Base-by-base conservation (phyloP, 2,797 vertebrate genomes). In the Lepilemur ruficaudatus region DNA sequence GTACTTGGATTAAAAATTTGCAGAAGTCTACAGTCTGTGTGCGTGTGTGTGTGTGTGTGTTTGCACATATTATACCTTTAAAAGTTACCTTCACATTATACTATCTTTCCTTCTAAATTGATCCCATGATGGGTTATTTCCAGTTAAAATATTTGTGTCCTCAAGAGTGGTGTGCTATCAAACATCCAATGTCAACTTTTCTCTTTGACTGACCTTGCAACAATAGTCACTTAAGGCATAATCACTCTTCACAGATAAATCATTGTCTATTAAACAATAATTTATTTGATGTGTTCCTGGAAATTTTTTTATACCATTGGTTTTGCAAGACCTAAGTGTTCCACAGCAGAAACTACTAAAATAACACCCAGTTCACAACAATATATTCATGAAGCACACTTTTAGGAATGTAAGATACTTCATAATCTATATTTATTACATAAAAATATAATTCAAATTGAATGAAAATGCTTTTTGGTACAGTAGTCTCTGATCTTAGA, bases 1-100 rank as follows among this genome's bases (percentile, higher is more conserved):
- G 12, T 87, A 65, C 46, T 81, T 93, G 82, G 65, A 89, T 94
- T 80, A 4, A 57, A 96, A 97, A 78, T 91, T 84, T 94, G 91
- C 67, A 90, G 67, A 69, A 72, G 52, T 94, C 57, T 67, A 80
- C 23, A 84, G 59, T 23, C 32, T 61, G 52, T 23, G 43, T 59
- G 59, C 11, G 43, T 69, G 28, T 43, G 28, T 41, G 28, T 84
- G 52, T 23, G 41, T 67, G 30, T 57, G 25, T n/a, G 30, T 82
- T 83, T 96, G 88, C 80, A 88, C 10, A 89, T 70, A 59, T 43
- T 35, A 46, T 25, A 82, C 57, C 90, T 94, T 95, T 82, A 95
- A 79, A 81, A 78, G 20, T 41, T 72, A 79, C 43, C 48, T 89
- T 72, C 85, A 92, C 38, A 46, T 94, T 75, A 92, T 28, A 67